These are phyloP conservation scores for Heliothis virescens DNA, from an alignment of 1,140 invertebrate genomes.

Conservation along the genomic window DNA sequence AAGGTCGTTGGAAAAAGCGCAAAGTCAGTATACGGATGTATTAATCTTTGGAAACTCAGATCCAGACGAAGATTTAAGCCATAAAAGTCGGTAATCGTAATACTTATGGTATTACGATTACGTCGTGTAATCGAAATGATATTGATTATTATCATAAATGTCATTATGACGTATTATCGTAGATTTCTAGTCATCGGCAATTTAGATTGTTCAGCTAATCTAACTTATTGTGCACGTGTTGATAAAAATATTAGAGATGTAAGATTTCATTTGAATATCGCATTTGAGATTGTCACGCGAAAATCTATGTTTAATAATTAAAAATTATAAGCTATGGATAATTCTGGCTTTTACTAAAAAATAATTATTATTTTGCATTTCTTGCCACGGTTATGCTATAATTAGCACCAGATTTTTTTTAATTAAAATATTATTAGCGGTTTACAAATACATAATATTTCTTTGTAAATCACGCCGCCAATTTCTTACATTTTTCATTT, in stretches of 20 bases:
- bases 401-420: no score
- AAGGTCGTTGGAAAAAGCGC: no score
- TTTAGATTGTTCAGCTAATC: conserved; percentile 9
- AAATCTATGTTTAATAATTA: neutral
- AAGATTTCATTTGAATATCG: neutral
- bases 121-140: neutral
- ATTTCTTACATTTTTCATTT: no score
- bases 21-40: neutral
- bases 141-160: neutral
- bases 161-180: conserved; percentile 1
- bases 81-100: neutral
- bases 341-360: neutral
- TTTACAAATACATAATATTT: no score
- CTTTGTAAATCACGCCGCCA: no score
- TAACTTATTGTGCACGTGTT: conserved; percentile 8
- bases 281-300: neutral
- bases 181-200: conserved; percentile 28
- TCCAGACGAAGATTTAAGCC: conserved; percentile 1
- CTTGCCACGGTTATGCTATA: no score
- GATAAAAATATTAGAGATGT: neutral
- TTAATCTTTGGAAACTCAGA: neutral
- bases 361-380: no score
- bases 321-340: neutral
- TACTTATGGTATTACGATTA: no score
- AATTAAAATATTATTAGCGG: no score